Conservation (phyloP, 1,140 invertebrate genomes). For the Branchinecta lynchi region DNA sequence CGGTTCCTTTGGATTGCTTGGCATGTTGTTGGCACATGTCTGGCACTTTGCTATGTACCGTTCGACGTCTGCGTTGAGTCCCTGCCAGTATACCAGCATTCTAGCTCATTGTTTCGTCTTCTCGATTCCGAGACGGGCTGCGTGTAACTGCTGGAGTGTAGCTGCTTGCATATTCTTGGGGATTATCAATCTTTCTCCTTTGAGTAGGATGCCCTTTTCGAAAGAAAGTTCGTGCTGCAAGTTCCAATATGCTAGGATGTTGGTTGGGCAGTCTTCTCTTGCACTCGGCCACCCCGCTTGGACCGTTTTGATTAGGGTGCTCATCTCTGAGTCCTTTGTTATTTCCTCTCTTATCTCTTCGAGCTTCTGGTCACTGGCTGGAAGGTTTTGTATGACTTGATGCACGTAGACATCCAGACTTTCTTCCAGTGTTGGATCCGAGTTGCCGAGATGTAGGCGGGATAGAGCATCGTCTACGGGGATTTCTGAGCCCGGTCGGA, state of each 20-base stretch:
- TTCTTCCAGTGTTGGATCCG: slow-evolving; percentile 8
- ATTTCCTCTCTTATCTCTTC: background rate
- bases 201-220: too few relatives aligned
- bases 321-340: slow-evolving; percentile 6
- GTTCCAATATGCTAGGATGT: too few relatives aligned
- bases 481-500: slow-evolving; percentile 8
- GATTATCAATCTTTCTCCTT: too few relatives aligned
- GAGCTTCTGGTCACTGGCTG: slow-evolving; percentile 4
- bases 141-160: slow-evolving; percentile 5
- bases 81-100: slow-evolving; percentile 5
- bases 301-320: slow-evolving; percentile 5
- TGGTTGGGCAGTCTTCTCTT: slow-evolving; percentile 8
- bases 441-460: background rate
- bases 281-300: slow-evolving; percentile 7
- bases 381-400: slow-evolving; percentile 6
- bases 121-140: slow-evolving; percentile 3
- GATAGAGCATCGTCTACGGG: slow-evolving; percentile 1
- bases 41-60: slow-evolving; percentile 8
- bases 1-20: slow-evolving; percentile 5
- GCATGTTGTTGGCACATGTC: slow-evolving; percentile 8
- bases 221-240: too few relatives aligned
- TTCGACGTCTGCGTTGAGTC: slow-evolving; percentile 8
- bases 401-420: slow-evolving; percentile 9
- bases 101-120: slow-evolving; percentile 4
- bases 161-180: too few relatives aligned